These are phyloP conservation scores for Columbina picui DNA, from an alignment of 2,113 vertebrate species.

Conservation along the genomic window DNA sequence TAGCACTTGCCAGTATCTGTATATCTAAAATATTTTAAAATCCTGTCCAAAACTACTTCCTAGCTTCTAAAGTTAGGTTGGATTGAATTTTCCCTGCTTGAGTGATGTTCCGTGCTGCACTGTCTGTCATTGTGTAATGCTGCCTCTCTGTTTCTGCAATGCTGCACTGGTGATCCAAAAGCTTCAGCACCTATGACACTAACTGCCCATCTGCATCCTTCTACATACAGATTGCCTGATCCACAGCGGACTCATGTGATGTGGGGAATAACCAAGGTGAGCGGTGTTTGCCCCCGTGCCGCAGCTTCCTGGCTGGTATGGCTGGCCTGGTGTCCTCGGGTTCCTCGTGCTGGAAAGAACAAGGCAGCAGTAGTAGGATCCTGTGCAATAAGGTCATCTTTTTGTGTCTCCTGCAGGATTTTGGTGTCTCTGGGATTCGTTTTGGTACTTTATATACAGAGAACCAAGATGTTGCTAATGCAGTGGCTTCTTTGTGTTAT, in stretches of 20 bases:
- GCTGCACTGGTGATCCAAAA: constrained; percentile 46
- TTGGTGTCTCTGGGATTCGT: constrained; percentile 89
- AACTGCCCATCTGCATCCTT: constrained; percentile 67
- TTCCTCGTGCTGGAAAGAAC: neutral
- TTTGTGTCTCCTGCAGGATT: constrained; percentile 81
- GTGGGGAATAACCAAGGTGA: constrained; percentile 95
- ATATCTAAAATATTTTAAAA: neutral
- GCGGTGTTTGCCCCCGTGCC: neutral
- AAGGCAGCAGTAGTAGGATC: neutral
- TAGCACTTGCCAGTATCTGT: neutral
- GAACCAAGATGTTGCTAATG: constrained; percentile 86
- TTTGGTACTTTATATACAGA: constrained; percentile 89
- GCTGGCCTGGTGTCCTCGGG: neutral
- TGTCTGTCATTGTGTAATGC: neutral
- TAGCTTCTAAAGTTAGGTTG: neutral
- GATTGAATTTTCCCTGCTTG: neutral
- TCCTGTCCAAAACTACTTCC: neutral
- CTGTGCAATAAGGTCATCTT: neutral
- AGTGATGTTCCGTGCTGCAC: neutral
- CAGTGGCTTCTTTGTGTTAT: constrained; percentile 83
- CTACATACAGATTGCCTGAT: constrained; percentile 88
- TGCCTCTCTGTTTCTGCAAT: constrained; percentile 42
- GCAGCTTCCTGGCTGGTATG: neutral
- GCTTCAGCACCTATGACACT: constrained; percentile 44
- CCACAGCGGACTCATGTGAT: constrained; percentile 94